Evolutionary conservation across 92 coral and sea anemone genomes (phyloP).

Genomic region (Anthopleura xanthogrammica): DNA sequence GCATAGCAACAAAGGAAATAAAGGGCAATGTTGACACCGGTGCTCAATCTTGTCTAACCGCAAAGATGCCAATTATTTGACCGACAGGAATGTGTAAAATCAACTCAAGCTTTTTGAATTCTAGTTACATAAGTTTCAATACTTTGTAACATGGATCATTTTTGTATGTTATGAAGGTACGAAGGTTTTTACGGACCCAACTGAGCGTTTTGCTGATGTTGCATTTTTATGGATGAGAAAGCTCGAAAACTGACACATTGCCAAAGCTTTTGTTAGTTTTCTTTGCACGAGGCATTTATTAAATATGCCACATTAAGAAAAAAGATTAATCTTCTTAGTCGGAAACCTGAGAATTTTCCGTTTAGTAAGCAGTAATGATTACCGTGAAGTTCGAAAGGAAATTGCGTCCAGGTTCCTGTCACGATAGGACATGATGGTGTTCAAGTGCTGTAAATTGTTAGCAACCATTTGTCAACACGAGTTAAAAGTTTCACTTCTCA

Average conservation of each 20-base stretch:
- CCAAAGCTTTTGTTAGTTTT: constrained; percentile 22
- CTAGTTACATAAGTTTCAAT: background rate
- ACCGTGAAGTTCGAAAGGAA: background rate
- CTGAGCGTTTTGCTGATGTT: constrained; percentile 23
- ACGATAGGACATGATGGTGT: background rate
- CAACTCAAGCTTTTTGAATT: background rate
- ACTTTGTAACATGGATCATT: background rate
- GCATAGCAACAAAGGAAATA: constrained; percentile 8
- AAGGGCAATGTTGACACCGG: constrained; percentile 21
- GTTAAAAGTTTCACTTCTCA: background rate
- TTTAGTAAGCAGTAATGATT: background rate
- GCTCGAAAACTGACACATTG: constrained; percentile 21
- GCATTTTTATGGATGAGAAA: constrained; percentile 17
- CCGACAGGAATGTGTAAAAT: background rate
- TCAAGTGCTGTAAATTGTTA: background rate
- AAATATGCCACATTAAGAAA: background rate
- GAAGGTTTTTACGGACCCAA: background rate
- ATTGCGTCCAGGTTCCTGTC: background rate
- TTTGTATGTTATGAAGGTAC: background rate
- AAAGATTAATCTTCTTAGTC: background rate
- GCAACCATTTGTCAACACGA: background rate
- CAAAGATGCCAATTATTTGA: constrained; percentile 18
- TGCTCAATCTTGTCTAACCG: constrained; percentile 15
- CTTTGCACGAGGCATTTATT: background rate
- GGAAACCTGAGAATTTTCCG: background rate